Percentiles rank a stretch among this genome's conserved stretches.
Evolutionary conservation across 2,113 vertebrate species (phyloP).

Genomic region (Gobiocypris rarus): DNA sequence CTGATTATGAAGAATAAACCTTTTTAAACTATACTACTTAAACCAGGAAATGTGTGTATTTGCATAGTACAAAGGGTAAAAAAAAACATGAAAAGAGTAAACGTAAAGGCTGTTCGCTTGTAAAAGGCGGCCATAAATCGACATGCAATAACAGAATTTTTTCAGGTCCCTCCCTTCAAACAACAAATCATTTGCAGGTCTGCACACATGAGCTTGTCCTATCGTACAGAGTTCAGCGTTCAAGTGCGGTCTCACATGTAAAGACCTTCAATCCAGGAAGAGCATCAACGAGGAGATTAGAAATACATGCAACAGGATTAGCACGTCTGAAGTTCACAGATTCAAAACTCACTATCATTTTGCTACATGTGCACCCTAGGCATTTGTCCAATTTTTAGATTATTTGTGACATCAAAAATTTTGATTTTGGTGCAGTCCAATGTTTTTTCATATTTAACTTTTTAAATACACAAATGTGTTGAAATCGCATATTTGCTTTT

Average conservation of each 20-base stretch:
- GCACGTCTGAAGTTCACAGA: neutral
- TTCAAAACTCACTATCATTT: neutral
- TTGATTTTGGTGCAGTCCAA: neutral
- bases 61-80: neutral
- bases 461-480: neutral
- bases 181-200: conserved; percentile 19
- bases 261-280: neutral
- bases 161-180: neutral
- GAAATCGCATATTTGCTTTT: neutral
- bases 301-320: neutral
- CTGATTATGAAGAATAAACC: neutral
- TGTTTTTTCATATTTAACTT: neutral
- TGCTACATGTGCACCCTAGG: neutral
- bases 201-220: conserved; percentile 7
- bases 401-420: neutral
- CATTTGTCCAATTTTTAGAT: neutral
- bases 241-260: neutral
- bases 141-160: neutral
- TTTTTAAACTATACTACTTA: neutral
- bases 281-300: conserved; percentile 1
- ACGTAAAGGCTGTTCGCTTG: neutral
- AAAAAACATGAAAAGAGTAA: neutral
- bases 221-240: neutral
- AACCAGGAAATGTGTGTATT: neutral
- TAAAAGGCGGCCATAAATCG: neutral